phyloP scores from a whole-genome alignment of 1,140 invertebrate species.

The Drosophila bifasciata region DNA sequence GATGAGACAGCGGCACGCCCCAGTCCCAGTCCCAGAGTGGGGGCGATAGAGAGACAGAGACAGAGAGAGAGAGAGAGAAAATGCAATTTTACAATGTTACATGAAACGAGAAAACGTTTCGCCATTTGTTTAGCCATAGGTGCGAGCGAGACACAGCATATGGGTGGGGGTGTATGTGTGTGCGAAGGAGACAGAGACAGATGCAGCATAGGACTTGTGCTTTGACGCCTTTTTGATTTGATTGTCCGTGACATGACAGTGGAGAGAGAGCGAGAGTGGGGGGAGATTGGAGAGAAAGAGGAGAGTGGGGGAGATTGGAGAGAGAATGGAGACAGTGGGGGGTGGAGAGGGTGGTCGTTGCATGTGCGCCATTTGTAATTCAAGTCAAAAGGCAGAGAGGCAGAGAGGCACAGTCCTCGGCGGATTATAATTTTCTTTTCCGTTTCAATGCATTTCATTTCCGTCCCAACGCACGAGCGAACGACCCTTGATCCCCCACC shows the following conservation, averaged over 20 bases:
- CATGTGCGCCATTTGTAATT: constrained; percentile 73
- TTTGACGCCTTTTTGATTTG: constrained; percentile 81
- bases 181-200: constrained; percentile 36
- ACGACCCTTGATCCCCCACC: constrained; percentile 25
- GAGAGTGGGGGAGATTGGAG: too few species aligned
- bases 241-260: constrained; percentile 70
- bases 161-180: background rate
- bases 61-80: constrained; percentile 21
- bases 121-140: constrained; percentile 23
- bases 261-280: background rate
- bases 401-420: too few species aligned
- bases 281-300: background rate
- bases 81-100: constrained; percentile 80
- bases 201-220: constrained; percentile 53
- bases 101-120: constrained; percentile 70
- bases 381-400: constrained; percentile 74
- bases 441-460: constrained; percentile 82
- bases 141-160: constrained; percentile 4
- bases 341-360: constrained; percentile 4
- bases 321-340: constrained; percentile 2
- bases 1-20: background rate
- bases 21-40: too few species aligned
- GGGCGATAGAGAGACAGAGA: background rate
- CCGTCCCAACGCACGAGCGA: constrained; percentile 63
- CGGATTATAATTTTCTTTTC: constrained; percentile 79